A percentile compares a stretch with the other conserved stretches of the same genome.
Evolutionary conservation across 2,797 vertebrate species (phyloP).

Genomic region (Paramormyrops hopkinsi): DNA sequence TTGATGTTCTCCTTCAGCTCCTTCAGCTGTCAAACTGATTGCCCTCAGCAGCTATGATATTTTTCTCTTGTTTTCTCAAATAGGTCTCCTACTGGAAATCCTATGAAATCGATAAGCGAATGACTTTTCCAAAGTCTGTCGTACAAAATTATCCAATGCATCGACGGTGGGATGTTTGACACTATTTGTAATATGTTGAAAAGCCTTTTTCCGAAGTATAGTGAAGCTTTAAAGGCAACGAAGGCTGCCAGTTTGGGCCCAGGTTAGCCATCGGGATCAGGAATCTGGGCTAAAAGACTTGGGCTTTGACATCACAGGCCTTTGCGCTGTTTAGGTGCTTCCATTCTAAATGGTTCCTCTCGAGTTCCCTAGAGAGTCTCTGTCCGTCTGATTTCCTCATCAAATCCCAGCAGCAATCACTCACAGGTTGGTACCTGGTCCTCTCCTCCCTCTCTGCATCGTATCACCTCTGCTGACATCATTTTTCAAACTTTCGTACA

Average conservation of each 20-base stretch:
- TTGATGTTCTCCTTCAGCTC: background rate
- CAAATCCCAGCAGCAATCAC: background rate
- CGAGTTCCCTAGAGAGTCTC: background rate
- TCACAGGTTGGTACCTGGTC: background rate
- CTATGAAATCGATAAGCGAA: background rate
- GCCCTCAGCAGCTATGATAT: background rate
- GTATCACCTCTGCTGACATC: background rate
- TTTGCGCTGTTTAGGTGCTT: background rate
- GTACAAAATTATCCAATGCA: background rate
- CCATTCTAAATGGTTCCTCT: background rate
- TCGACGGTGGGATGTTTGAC: background rate
- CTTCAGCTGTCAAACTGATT: background rate
- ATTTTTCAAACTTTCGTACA: background rate
- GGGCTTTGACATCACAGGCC: background rate
- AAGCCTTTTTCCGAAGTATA: background rate
- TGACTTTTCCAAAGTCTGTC: background rate
- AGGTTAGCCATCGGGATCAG: background rate
- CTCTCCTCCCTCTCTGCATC: background rate
- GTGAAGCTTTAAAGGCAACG: background rate
- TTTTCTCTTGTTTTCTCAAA: background rate
- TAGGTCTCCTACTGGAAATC: background rate
- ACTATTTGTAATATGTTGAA: background rate
- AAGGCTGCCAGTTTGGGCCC: too few relatives aligned
- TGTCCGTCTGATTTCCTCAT: background rate
- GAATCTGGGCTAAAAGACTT: background rate